phyloP scores from a whole-genome alignment of 35 echinoderm and acorn worm species.

The Eucidaris tribuloides region DNA sequence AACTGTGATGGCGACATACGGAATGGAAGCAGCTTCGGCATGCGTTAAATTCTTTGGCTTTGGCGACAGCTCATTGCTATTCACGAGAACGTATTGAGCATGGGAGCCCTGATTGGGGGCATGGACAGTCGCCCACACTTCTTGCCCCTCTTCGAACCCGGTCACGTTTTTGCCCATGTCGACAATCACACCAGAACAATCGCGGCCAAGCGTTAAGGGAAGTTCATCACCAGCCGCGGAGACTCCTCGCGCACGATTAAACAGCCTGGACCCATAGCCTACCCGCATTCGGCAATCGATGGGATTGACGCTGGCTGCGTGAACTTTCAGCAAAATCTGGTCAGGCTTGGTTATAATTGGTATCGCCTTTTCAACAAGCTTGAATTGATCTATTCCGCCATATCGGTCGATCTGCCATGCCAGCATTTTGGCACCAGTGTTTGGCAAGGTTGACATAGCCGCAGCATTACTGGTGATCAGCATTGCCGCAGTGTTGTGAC shows the following conservation, averaged over 20 bases:
- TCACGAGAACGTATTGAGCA: slow-evolving; percentile 71
- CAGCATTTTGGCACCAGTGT: slow-evolving; percentile 41
- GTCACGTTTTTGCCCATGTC: slow-evolving; percentile 66
- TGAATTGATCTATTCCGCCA: slow-evolving; percentile 55
- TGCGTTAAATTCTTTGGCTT: slow-evolving; percentile 73
- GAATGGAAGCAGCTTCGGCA: slow-evolving; percentile 79
- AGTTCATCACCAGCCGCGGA: slow-evolving; percentile 64
- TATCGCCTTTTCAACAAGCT: slow-evolving; percentile 57
- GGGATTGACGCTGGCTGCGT: slow-evolving; percentile 91
- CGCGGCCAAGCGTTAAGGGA: slow-evolving; percentile 82
- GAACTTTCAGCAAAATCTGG: slow-evolving; percentile 77
- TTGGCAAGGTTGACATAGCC: slow-evolving; percentile 7
- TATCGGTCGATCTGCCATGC: slow-evolving; percentile 93
- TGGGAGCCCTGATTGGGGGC: slow-evolving; percentile 45
- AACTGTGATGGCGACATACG: slow-evolving; percentile 74
- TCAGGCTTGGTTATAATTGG: slow-evolving; percentile 69
- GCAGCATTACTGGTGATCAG: too few species aligned
- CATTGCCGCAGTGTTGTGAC: too few species aligned
- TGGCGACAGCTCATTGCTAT: slow-evolving; percentile 34
- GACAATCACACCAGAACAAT: slow-evolving; percentile 85
- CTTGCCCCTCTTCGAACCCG: slow-evolving; percentile 48
- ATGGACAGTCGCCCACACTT: slow-evolving; percentile 69
- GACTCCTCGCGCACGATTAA: slow-evolving; percentile 50
- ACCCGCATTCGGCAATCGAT: slow-evolving; percentile 67
- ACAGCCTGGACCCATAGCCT: slow-evolving; percentile 60